Percentiles rank a stretch among this genome's conserved stretches.
Evolutionary conservation across 1,140 invertebrate genomes (phyloP).

Genomic region (Steinernema khuongi): DNA sequence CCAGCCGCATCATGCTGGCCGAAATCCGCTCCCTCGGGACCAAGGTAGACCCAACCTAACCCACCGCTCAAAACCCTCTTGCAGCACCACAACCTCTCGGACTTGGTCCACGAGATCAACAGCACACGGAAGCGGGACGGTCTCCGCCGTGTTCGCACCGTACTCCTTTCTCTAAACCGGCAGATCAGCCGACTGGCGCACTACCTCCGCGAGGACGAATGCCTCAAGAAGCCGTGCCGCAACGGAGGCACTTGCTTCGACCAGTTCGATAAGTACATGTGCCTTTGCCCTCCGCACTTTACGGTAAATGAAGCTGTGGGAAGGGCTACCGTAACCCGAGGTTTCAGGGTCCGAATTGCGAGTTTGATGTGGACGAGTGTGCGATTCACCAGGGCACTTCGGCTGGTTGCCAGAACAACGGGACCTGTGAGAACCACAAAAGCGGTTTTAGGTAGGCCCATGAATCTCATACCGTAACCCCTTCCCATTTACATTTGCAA

Average conservation of each 20-base stretch:
- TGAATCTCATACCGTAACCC: too few species aligned
- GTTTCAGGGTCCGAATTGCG: slow-evolving; percentile 42
- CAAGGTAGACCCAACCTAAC: not conserved
- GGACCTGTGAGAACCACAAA: slow-evolving; percentile 60
- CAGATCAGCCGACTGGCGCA: slow-evolving; percentile 39
- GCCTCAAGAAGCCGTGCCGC: slow-evolving; percentile 66
- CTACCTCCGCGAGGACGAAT: slow-evolving; percentile 36
- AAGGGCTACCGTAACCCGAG: not conserved
- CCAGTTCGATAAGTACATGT: slow-evolving; percentile 62
- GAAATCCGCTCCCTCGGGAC: not conserved
- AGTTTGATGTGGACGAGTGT: slow-evolving; percentile 52
- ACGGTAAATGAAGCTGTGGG: slow-evolving; percentile 62
- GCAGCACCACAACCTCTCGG: slow-evolving; percentile 29
- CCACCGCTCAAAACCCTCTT: not conserved
- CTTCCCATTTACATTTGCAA: too few species aligned
- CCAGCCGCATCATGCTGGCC: not conserved
- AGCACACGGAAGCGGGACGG: slow-evolving; percentile 16
- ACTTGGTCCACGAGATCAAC: slow-evolving; percentile 20
- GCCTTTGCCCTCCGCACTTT: slow-evolving; percentile 74
- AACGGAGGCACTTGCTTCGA: slow-evolving; percentile 64
- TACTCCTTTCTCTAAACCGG: slow-evolving; percentile 31
- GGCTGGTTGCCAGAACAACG: slow-evolving; percentile 60
- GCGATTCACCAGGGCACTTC: slow-evolving; percentile 56
- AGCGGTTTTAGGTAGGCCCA: slow-evolving; percentile 31
- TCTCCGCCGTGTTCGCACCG: slow-evolving; percentile 30